Base-by-base conservation (phyloP, 35 echinoderm and acorn worm genomes). In the Eucidaris tribuloides region DNA sequence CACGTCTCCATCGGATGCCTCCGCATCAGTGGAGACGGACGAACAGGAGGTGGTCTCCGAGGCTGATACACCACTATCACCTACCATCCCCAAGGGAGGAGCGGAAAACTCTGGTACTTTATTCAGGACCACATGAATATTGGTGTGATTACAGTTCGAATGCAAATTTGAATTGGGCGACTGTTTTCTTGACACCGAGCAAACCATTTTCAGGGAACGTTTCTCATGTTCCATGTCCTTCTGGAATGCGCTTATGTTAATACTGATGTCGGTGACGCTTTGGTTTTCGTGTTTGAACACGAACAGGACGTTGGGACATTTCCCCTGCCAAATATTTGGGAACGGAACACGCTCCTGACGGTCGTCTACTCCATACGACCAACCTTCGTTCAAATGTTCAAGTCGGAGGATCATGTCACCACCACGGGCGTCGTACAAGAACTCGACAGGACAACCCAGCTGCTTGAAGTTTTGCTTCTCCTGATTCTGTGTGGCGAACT, bases 401-500 rank as follows among this genome's bases (percentile, higher is more conserved):
- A 98, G 54, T n/a, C 65, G 42, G 19, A 92, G 59, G 29, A 78
- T 22, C 82, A 93, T 87, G 41, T 93, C 86, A 1, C 77, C 45
- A 25, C 54, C 82, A 18, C 62, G 31, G 0, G 62, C 85, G 30
- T 88, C n/a, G 28, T 83, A 83, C 35, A 93, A 36, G 57, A 87
- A 88, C 25, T 82, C 78, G 64, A 58, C 25, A 15, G 50, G 81
- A 43, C 78, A 81, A 46, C 86, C 72, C 2, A 98, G 28, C 43
- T 34, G 76, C 24, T 64, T 43, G 32, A 85, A 90, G n/a, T 83
- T 46, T 15, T 86, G 45, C 44, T 90, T 87, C 2, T 34, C 76
- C 62, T 98, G 90, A 64, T 86, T 83, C 30, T 93, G 81, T 30
- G 81, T 90, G 4, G 95, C 95, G 87, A 89, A 98, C 58, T 98